Evolutionary conservation across 2,888 invertebrate species (phyloP), one percentile per base, ranked within the genome.

Genomic region (Dasypogon diadema): DNA sequence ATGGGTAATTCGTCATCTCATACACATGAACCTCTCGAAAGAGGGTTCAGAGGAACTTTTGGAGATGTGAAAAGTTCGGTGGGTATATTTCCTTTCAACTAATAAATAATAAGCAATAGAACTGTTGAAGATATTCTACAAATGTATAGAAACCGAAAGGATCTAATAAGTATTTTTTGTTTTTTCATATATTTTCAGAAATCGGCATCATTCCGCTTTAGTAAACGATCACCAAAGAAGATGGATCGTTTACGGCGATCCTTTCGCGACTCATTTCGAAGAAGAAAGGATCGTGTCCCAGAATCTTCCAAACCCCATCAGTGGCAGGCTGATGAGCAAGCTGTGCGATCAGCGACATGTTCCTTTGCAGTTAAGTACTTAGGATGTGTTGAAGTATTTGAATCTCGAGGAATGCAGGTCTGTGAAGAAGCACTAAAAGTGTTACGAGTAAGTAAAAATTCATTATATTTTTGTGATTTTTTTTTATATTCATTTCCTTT

Each of bases 371-470:
- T 99, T 81, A 98, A 99, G 91, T 99, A 99, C 88, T 89, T 99
- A 83, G 99, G 99, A 79, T 98, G 98, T 86, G 97, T 99, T 60
- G 99, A 99, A 88, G 99, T 99, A 46, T 99, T 97, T 88, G 99
- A 99, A 88, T 98, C 98, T 6, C 91, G 99, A 83, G 99, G 99
- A 65, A 99, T 99, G 98, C 97, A 98, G 88, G 97, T 99, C 77
- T 99, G 99, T 89, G 99, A 99, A 87, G 98, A 98, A 87, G 99
- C 99, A 68, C 90, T 99, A 78, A 99, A 98, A 89, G 95, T 97
- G 80, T 90, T 99, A 79, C 91, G 97, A 89, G 97, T 97, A 87
- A 91, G 93, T 88, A n/a, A n/a, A n/a, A n/a, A n/a, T n/a, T n/a
- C n/a, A n/a, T n/a, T n/a, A n/a, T n/a, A n/a, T n/a, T n/a, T n/a